Evolutionary conservation across 2,888 invertebrate genomes (phyloP).

Genomic region (Nysson spinosus): DNA sequence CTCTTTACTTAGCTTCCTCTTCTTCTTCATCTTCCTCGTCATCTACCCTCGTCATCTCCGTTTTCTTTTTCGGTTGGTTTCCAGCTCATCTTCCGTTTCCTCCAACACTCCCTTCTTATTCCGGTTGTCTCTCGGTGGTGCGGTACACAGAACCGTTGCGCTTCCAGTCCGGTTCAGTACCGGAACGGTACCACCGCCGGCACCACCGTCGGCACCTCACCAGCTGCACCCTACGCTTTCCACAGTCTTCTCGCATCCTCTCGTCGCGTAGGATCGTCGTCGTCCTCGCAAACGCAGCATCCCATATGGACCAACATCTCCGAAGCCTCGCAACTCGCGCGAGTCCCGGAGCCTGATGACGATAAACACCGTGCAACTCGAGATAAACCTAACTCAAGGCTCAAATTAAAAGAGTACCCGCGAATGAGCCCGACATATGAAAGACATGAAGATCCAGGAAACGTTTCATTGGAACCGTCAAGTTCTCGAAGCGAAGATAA

Average conservation of each 20-base stretch:
- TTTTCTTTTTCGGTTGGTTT: background rate
- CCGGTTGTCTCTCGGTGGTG: constrained; percentile 24
- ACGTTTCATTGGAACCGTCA: too few relatives aligned
- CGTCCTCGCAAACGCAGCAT: too few relatives aligned
- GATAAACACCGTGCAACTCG: too few relatives aligned
- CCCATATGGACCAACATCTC: too few relatives aligned
- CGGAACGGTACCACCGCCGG: constrained; percentile 10
- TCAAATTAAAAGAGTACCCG: too few relatives aligned
- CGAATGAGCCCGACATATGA: too few relatives aligned
- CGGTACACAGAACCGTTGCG: constrained; percentile 52
- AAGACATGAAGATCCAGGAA: too few relatives aligned
- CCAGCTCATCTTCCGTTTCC: constrained; percentile 13
- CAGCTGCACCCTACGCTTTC: constrained; percentile 22
- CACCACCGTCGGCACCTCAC: background rate
- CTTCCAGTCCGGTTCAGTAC: constrained; percentile 30
- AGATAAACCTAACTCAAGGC: too few relatives aligned
- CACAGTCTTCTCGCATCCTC: constrained; percentile 59
- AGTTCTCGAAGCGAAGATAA: too few relatives aligned
- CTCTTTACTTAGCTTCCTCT: too few relatives aligned
- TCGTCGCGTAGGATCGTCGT: constrained; percentile 58
- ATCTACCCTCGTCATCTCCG: background rate
- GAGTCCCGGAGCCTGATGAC: too few relatives aligned
- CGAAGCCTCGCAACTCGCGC: too few relatives aligned
- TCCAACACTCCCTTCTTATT: constrained; percentile 4
- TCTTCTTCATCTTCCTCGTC: background rate